Evolutionary conservation across 2,113 vertebrate species (phyloP), one percentile per base, ranked within the genome.

Genomic region (Pimephales promelas): DNA sequence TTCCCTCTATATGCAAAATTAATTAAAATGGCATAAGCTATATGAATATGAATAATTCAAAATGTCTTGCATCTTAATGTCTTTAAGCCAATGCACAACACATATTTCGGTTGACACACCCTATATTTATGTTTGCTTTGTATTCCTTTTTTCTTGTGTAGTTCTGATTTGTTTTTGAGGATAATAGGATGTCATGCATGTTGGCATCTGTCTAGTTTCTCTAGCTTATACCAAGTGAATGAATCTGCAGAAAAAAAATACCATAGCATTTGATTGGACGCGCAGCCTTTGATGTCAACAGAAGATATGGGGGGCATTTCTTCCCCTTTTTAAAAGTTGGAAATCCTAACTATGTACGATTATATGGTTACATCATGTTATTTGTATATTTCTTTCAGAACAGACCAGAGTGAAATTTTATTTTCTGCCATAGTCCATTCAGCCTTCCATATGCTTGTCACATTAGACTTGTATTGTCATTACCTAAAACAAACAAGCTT

Each of bases 121-220:
- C 40, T 10, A 24, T 72, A 22, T 72, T 72, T 72, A 72, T 72
- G 40, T 72, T 71, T n/a, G 36, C 70, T 72, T 72, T 72, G 40
- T 47, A 14, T 47, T 72, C 16, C 3, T 10, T 13, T 72, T 14
- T 47, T 5, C 5, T 24, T 45, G 3, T 26, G 11, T 26, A 26
- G 40, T 72, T 72, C 40, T 72, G 68, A 47, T 72, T 72, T 45
- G 70, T 72, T 72, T 72, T 47, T 72, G 40, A 71, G 5, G 68
- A 71, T 24, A 36, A 72, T 72, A 47, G n/a, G 70, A 72, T 72
- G 40, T 72, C 70, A 72, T 47, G 45, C 26, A 54, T 75, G 72
- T 34, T 54, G 45, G 9, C 47, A 54, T 54, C 47, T 75, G 72
- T 75, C 26, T 52, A 54, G 24, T 47, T 52, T 52, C 6, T 9